Evolutionary conservation across 2,113 vertebrate species (phyloP).

Genomic region (Buteo buteo): DNA sequence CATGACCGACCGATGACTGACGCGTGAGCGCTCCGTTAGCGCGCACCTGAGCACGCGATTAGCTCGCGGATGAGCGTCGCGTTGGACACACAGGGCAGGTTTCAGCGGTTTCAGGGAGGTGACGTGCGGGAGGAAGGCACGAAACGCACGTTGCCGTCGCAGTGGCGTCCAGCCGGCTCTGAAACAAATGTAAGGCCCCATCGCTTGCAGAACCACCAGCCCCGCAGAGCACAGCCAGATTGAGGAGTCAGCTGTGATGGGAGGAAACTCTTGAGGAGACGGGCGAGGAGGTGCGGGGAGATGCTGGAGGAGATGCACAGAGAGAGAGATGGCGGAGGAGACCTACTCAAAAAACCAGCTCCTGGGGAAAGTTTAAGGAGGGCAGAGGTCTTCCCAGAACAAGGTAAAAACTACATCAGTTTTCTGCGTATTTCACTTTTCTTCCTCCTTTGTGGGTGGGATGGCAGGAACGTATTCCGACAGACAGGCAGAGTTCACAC

Average conservation of each 20-base stretch:
- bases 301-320: background rate
- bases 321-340: background rate
- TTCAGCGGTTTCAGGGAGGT: background rate
- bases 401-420: background rate
- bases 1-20: background rate
- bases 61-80: rapidly evolving
- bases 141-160: background rate
- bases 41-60: rapidly evolving
- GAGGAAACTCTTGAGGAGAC: background rate
- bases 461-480: background rate
- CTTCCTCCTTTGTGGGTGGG: background rate
- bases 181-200: rapidly evolving
- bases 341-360: background rate
- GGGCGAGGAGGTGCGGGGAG: background rate
- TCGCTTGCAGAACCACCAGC: rapidly evolving
- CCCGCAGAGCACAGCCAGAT: rapidly evolving
- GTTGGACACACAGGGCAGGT: rapidly evolving
- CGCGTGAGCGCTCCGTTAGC: background rate
- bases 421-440: background rate
- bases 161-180: background rate
- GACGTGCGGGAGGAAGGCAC: background rate
- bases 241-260: rapidly evolving
- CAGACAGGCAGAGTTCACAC: background rate
- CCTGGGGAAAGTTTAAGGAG: background rate
- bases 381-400: background rate